Conservation (phyloP, 2,113 vertebrate genomes). For the Pedionomus torquatus region DNA sequence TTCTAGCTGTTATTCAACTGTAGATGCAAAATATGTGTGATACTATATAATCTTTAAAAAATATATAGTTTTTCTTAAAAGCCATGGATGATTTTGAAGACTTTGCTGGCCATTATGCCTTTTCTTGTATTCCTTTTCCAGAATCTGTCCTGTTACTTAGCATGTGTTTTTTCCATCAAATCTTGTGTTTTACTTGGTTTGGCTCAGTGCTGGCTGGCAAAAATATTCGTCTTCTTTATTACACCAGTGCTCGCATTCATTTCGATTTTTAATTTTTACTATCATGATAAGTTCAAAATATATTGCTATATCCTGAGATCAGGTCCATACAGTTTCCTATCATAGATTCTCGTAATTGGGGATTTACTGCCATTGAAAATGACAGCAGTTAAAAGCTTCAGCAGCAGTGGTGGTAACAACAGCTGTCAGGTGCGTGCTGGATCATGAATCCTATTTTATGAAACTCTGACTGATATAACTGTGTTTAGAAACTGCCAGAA, state of each 20-base stretch:
- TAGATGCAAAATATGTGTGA: not conserved
- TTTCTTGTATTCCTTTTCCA: not conserved
- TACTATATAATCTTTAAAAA: not conserved
- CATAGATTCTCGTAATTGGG: not conserved
- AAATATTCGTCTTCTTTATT: not conserved
- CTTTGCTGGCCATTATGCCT: not conserved
- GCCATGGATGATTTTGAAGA: not conserved
- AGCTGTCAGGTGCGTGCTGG: slow-evolving; percentile 15
- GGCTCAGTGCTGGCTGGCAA: not conserved
- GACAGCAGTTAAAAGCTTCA: not conserved
- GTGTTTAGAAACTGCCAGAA: not conserved
- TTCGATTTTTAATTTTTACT: not conserved
- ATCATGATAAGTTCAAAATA: not conserved
- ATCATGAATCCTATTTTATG: not conserved
- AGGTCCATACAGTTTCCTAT: not conserved
- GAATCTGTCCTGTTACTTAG: not conserved
- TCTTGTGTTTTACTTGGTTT: not conserved
- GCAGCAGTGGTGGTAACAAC: not conserved
- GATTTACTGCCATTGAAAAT: not conserved
- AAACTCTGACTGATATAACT: not conserved
- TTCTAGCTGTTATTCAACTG: not conserved
- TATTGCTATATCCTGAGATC: not conserved
- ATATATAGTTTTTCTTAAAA: not conserved
- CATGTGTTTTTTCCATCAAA: not conserved
- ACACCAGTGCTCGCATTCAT: not conserved